Percentiles rank a stretch among this genome's conserved stretches.
These are phyloP conservation scores for Zosterops hypoxanthus DNA, from an alignment of 2,113 vertebrate genomes.

Conservation along the genomic window DNA sequence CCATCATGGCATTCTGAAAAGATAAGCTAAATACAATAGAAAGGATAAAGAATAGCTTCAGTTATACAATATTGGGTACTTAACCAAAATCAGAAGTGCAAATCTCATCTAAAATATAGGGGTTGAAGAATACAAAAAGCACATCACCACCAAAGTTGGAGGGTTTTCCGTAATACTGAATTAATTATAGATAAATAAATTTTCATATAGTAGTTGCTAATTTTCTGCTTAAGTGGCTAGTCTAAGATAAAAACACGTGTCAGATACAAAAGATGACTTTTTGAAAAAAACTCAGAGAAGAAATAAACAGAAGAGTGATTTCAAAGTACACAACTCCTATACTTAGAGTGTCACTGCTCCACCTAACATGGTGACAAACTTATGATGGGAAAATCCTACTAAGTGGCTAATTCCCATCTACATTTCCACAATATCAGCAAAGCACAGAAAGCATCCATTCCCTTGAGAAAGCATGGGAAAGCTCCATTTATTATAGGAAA, in stretches of 20 bases:
- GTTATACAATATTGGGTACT: neutral
- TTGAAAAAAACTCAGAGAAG: neutral
- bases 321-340: neutral
- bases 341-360: neutral
- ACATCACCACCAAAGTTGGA: neutral
- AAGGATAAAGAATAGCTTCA: neutral
- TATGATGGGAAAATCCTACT: neutral
- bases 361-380: neutral
- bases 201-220: neutral
- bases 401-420: neutral
- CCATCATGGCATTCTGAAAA: neutral
- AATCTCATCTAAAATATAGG: neutral
- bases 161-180: neutral
- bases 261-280: neutral
- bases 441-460: constrained; percentile 39
- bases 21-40: constrained; percentile 1
- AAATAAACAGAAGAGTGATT: neutral
- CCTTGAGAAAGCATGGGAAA: constrained; percentile 18
- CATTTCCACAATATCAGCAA: constrained; percentile 39
- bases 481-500: constrained; percentile 38
- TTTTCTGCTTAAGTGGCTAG: neutral
- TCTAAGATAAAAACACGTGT: neutral
- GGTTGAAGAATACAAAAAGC: neutral
- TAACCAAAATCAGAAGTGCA: neutral
- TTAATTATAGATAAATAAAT: neutral